Percentiles rank a stretch among this genome's conserved stretches.
These are phyloP conservation scores for Raja brachyura DNA, from an alignment of 2,113 vertebrate species.

Conservation along the genomic window DNA sequence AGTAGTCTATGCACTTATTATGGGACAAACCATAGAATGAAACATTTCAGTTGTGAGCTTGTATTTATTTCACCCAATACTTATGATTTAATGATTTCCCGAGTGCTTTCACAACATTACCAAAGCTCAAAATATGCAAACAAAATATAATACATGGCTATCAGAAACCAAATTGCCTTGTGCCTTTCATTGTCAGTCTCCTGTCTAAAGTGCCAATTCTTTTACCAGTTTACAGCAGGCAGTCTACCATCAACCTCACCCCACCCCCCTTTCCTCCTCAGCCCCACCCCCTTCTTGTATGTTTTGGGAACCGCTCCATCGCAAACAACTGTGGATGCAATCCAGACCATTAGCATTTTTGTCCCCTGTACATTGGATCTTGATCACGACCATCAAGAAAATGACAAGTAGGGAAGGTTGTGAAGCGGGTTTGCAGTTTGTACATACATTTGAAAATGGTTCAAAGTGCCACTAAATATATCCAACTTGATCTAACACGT, in stretches of 20 bases:
- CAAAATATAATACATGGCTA: background rate
- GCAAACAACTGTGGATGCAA: too few species aligned
- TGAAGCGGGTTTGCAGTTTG: too few species aligned
- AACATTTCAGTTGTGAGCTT: background rate
- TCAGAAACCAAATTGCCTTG: background rate
- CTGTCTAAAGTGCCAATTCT: background rate
- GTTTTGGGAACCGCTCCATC: background rate
- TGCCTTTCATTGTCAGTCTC: background rate
- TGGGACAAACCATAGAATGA: background rate
- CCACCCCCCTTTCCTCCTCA: too few species aligned
- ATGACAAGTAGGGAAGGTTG: too few species aligned
- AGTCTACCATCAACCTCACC: too few species aligned
- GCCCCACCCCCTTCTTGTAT: background rate
- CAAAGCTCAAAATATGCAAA: background rate
- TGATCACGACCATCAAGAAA: background rate
- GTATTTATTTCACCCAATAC: background rate
- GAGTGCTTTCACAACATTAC: background rate
- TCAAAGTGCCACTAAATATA: background rate
- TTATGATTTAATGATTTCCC: background rate
- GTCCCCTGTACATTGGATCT: background rate
- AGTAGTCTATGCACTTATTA: background rate
- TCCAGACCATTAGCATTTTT: background rate
- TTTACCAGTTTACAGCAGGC: background rate
- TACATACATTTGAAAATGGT: background rate
- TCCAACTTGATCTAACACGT: background rate